These are phyloP conservation scores for Teleogryllus occipitalis DNA, from an alignment of 1,140 invertebrate species.

Conservation along the genomic window DNA sequence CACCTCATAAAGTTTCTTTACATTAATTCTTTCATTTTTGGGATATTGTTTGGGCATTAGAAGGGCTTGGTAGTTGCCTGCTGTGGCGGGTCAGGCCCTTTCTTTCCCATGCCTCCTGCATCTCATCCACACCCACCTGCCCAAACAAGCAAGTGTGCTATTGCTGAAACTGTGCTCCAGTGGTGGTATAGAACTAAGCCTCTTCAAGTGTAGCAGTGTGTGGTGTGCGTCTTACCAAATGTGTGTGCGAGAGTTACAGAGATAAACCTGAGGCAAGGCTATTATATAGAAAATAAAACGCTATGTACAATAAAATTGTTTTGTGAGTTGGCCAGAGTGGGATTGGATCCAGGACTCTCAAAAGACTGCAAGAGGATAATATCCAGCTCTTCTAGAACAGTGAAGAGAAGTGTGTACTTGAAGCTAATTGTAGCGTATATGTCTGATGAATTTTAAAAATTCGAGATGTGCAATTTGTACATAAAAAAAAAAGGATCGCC, in stretches of 20 bases:
- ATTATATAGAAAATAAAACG: background rate
- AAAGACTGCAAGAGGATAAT: background rate
- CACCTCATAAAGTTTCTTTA: background rate
- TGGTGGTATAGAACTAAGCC: slow-evolving; percentile 16
- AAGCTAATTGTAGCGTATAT: background rate
- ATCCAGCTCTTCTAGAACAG: background rate
- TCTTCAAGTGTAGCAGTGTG: slow-evolving; percentile 19
- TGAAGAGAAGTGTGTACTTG: background rate
- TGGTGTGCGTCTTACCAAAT: slow-evolving; percentile 8
- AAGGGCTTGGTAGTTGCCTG: background rate
- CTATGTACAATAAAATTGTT: background rate
- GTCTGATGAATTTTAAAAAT: background rate
- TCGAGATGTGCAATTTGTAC: slow-evolving; percentile 1
- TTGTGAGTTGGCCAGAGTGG: background rate
- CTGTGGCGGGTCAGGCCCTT: background rate
- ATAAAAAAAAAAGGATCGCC: background rate
- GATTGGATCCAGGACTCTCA: slow-evolving; percentile 3
- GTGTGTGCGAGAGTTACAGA: slow-evolving; percentile 9
- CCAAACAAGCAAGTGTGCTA: slow-evolving; percentile 14
- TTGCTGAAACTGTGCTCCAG: slow-evolving; percentile 19
- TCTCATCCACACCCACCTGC: slow-evolving; percentile 9
- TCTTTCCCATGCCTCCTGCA: background rate
- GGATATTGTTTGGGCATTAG: slow-evolving; percentile 4
- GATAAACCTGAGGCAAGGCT: slow-evolving; percentile 11
- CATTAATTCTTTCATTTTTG: background rate